Base-by-base conservation (phyloP, 1,140 invertebrate species). In the Lucilia cuprina region DNA sequence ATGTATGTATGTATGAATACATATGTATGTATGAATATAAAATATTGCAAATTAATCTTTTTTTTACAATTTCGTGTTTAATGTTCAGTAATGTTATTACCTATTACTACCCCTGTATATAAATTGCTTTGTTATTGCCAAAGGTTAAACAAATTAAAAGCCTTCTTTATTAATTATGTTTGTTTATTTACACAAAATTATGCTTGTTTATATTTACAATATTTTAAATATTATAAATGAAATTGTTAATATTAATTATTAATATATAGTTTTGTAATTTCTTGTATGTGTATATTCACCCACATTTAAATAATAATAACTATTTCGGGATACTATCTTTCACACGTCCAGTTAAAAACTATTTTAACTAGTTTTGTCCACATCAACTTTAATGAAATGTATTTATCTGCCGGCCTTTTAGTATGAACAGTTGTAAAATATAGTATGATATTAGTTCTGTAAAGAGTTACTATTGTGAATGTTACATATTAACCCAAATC, bases 41-140 rank as follows among this genome's bases (percentile, higher is more conserved):
- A n/a, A n/a, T n/a, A n/a, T n/a, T n/a, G n/a, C n/a, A n/a, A n/a
- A n/a, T n/a, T n/a, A n/a, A n/a, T n/a, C n/a, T n/a, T n/a, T n/a
- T n/a, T n/a, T n/a, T n/a, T n/a, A n/a, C n/a, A n/a, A n/a, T n/a
- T n/a, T n/a, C n/a, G n/a, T n/a, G n/a, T n/a, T n/a, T n/a, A n/a
- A n/a, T n/a, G n/a, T n/a, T n/a, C n/a, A n/a, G n/a, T n/a, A n/a
- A n/a, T n/a, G 35, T 41, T 41, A 5, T 41, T 30, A 30, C 25
- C 25, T 30, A 30, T 30, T 30, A 30, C 25, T 30, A 30, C 25
- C 25, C 3, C 25, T 30, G 5, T 41, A 41, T 41, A n/a, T 14
- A 60, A 60, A 70, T 70, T 21, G n/a, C 21, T 70, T 70, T 70
- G 78, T 82, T 47, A 82, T 49, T 82, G 78, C 12, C 19, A 82